A percentile compares a stretch with the other conserved stretches of the same genome.
Evolutionary conservation across 2,888 invertebrate genomes (phyloP).

Genomic region (Rhingia campestris): DNA sequence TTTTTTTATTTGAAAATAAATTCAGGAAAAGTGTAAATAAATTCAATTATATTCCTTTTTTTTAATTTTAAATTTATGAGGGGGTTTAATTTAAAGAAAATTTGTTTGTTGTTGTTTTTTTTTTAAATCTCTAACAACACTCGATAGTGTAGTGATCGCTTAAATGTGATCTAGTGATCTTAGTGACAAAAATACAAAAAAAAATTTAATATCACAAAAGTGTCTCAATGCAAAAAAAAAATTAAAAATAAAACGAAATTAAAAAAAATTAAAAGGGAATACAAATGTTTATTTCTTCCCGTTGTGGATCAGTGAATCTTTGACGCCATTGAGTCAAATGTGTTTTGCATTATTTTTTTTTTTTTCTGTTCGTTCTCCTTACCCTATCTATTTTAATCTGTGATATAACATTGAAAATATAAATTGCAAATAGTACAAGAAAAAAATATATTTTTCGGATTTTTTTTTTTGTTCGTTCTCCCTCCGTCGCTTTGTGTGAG

Average conservation of each 20-base stretch:
- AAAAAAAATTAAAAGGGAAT: conserved; percentile 21
- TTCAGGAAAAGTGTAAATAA: conserved; percentile 27
- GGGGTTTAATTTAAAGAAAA: conserved; percentile 11
- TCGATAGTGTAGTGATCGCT: conserved; percentile 25
- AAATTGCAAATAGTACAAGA: conserved; percentile 72
- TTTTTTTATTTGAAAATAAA: conserved; percentile 23
- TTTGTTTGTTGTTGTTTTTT: conserved; percentile 34
- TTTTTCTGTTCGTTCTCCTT: conserved; percentile 39
- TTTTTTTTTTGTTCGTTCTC: conserved; percentile 16
- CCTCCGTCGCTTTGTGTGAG: conserved; percentile 42
- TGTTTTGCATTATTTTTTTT: conserved; percentile 58
- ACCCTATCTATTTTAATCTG: conserved; percentile 73
- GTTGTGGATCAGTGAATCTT: conserved; percentile 65
- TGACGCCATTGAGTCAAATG: conserved; percentile 72
- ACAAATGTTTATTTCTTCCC: conserved; percentile 61
- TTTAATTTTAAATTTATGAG: conserved; percentile 35
- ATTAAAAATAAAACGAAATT: conserved; percentile 62
- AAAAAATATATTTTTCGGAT: conserved; percentile 24
- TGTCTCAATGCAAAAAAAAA: conserved; percentile 15
- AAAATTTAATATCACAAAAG: conserved; percentile 20
- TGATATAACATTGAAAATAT: conserved; percentile 75
- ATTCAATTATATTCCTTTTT: not conserved
- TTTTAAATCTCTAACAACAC: not conserved
- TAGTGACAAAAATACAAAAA: conserved; percentile 44
- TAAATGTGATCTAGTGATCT: conserved; percentile 10